phyloP scores from a whole-genome alignment of 2,113 vertebrate species.

The Phalacrocorax aristotelis region DNA sequence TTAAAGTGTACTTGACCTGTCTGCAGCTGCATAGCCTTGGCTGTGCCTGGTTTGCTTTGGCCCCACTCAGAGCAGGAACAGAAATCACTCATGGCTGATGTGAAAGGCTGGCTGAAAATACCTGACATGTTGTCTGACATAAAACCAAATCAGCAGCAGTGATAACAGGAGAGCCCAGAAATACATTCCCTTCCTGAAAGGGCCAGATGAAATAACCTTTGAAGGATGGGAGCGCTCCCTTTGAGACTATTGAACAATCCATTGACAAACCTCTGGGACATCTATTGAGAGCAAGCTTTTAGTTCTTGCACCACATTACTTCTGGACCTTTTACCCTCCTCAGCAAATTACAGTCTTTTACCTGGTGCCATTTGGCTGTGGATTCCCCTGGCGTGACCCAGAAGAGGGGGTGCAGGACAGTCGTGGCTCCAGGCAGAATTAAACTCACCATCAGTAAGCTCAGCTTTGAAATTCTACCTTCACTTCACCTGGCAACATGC shows the following conservation, averaged over 20 bases:
- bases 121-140: accelerated
- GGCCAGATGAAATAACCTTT: not conserved
- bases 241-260: not conserved
- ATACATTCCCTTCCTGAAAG: not conserved
- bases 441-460: not conserved
- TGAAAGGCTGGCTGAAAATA: not conserved
- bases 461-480: not conserved
- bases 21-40: not conserved
- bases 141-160: not conserved
- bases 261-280: not conserved
- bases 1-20: not conserved
- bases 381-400: not conserved
- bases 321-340: not conserved
- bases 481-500: not conserved
- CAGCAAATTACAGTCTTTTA: not conserved
- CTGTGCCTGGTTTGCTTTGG: not conserved
- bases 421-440: not conserved
- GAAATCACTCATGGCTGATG: accelerated
- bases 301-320: not conserved
- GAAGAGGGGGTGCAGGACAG: not conserved
- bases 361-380: not conserved
- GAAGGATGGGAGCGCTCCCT: not conserved
- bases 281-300: not conserved
- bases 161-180: not conserved
- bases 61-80: not conserved